Percentiles rank a stretch among this genome's conserved stretches.
These are phyloP conservation scores for Polyommatus iphigenia DNA, from an alignment of 2,888 invertebrate species.

Conservation along the genomic window DNA sequence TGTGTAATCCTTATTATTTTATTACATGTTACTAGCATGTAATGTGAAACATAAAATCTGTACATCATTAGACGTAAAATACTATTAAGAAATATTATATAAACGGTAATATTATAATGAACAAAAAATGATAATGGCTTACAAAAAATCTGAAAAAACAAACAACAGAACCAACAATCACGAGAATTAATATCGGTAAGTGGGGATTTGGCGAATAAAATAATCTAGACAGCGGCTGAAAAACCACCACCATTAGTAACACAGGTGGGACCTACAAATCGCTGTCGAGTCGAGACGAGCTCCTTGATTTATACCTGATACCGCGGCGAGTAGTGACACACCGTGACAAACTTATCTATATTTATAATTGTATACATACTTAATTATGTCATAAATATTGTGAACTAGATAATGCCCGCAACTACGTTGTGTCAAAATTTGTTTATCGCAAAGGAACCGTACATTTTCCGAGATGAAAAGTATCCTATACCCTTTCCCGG, in stretches of 20 bases:
- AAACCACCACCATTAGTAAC: conserved; percentile 41
- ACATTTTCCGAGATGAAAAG: too few relatives aligned
- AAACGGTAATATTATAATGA: not conserved
- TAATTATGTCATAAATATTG: too few relatives aligned
- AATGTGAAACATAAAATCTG: not conserved
- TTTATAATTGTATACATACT: not conserved
- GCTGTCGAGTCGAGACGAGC: conserved; percentile 49
- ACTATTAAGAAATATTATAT: too few relatives aligned
- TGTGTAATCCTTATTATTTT: too few relatives aligned
- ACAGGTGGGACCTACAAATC: conserved; percentile 62
- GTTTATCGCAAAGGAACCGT: too few relatives aligned
- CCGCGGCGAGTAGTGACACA: not conserved
- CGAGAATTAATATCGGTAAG: conserved; percentile 41
- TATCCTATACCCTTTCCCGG: too few relatives aligned
- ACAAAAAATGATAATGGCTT: not conserved
- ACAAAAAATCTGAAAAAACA: not conserved
- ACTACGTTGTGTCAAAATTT: too few relatives aligned
- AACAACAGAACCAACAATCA: conserved; percentile 38
- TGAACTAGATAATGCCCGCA: too few relatives aligned
- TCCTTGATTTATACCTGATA: conserved; percentile 33
- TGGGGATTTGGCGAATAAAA: conserved; percentile 35
- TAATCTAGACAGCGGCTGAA: conserved; percentile 31
- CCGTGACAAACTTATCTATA: not conserved
- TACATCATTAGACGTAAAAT: not conserved
- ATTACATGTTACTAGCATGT: too few relatives aligned